phyloP scores from a whole-genome alignment of 2,113 vertebrate species.

The Nycticryphes semicollaris region DNA sequence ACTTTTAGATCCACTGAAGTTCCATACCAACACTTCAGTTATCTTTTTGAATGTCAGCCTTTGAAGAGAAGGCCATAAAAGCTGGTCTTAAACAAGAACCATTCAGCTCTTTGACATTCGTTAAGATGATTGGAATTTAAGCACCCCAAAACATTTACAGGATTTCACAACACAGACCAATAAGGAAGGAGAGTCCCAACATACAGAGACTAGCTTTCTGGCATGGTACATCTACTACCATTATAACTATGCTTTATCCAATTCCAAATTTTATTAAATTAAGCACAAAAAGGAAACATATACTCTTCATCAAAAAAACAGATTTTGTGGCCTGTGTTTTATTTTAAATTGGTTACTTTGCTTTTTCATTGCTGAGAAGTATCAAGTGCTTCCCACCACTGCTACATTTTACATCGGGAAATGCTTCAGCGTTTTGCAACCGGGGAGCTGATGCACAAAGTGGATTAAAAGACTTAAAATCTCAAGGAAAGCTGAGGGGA shows the following conservation, averaged over 20 bases:
- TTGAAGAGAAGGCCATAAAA: neutral
- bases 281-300: neutral
- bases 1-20: neutral
- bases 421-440: neutral
- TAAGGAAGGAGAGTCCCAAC: neutral
- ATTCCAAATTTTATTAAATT: neutral
- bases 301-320: neutral
- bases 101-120: neutral
- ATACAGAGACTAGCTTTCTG: neutral
- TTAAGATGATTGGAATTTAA: neutral
- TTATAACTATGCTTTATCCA: no score
- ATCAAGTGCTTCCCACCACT: neutral
- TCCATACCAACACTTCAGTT: neutral
- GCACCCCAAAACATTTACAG: neutral
- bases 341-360: neutral
- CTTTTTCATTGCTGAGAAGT: neutral
- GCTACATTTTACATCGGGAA: neutral
- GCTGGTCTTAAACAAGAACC: neutral
- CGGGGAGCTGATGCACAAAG: neutral
- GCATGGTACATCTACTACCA: neutral
- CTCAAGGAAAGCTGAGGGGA: no score
- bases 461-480: neutral
- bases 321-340: neutral
- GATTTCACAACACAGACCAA: neutral
- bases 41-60: neutral